Base-by-base conservation (phyloP, 1,140 invertebrate genomes). In the Sarcophaga peregrina region DNA sequence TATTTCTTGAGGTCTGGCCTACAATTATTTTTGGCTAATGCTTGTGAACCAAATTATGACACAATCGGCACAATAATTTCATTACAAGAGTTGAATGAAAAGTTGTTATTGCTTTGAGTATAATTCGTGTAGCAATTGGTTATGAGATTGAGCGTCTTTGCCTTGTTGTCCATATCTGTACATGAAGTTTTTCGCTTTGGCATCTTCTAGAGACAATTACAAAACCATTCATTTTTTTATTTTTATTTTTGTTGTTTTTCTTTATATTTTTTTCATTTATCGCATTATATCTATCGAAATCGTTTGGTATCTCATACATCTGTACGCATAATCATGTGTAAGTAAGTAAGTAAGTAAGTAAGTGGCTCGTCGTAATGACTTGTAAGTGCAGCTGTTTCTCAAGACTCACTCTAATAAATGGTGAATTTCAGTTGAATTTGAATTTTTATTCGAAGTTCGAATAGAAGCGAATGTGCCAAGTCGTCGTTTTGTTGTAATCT, bases 191-290 rank as follows among this genome's bases (percentile, higher is more conserved):
- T 50, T 50, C 11, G 11, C 17, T 76, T 47, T 50, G 74, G 74
- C 46, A 76, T 76, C 45, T 76, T 76, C 74, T 20, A 68, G 11
- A 76, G 45, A 74, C 73, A 76, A 76, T 76, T 76, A 46, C 74
- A 76, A 76, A 76, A 45, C 46, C 15, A 76, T 76, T n/a, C 15
- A 37, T 37, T 2, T 37, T 37, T 37, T 37, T 37, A 37, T 37
- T 37, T 37, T 37, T 37, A 4, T 37, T 37, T 37, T 37, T 37
- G 5, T 68, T 68, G 58, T n/a, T 15, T 17, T 68, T 68, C 2
- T 54, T 54, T 1, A 3, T 54, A 2, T 54, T 54, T 17, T 68
- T 68, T 17, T 15, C 4, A 68, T n/a, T 10, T 76, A 48, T 74
- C 15, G 73, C 37, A 9, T 25, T 4, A n/a, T n/a, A 58, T 58